Evolutionary conservation across 2,113 vertebrate genomes (phyloP).

Genomic region (Bos indicus): DNA sequence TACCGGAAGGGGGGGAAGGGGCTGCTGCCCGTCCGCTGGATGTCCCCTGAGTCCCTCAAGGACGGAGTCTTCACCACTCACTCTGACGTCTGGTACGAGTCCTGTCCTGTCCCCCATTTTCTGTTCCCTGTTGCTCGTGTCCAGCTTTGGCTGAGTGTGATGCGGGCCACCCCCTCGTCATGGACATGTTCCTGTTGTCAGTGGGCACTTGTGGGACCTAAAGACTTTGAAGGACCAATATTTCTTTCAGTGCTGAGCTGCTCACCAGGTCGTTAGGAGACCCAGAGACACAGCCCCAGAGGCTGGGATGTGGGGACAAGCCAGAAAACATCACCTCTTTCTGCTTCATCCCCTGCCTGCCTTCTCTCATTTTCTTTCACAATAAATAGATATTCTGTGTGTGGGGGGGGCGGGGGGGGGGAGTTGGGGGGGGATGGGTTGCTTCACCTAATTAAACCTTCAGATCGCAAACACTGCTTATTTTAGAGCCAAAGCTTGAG

Average conservation of each 20-base stretch:
- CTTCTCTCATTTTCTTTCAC: not conserved
- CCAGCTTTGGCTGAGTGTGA: not conserved
- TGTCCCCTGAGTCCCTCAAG: slow-evolving; percentile 98
- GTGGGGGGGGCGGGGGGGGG: accelerated
- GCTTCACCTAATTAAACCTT: not conserved
- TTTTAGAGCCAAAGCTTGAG: not conserved
- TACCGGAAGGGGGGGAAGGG: slow-evolving; percentile 98
- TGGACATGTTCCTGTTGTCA: not conserved
- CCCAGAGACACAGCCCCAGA: not conserved
- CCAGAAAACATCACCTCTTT: not conserved
- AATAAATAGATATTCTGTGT: too few relatives aligned
- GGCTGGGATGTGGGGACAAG: accelerated
- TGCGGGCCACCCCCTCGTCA: not conserved
- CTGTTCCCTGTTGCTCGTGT: not conserved
- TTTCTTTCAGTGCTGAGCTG: not conserved
- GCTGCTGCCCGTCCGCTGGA: slow-evolving; percentile 97
- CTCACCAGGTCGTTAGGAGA: not conserved
- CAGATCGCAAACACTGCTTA: not conserved
- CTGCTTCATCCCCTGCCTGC: not conserved
- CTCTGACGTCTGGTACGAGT: slow-evolving; percentile 95
- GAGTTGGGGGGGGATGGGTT: accelerated
- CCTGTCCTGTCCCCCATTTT: not conserved
- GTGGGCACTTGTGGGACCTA: not conserved
- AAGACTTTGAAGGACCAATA: not conserved
- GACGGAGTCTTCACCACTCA: slow-evolving; percentile 99